Evolutionary conservation across 1,140 invertebrate species (phyloP), one percentile per base, ranked within the genome.

Genomic region (Araneus ventricosus): DNA sequence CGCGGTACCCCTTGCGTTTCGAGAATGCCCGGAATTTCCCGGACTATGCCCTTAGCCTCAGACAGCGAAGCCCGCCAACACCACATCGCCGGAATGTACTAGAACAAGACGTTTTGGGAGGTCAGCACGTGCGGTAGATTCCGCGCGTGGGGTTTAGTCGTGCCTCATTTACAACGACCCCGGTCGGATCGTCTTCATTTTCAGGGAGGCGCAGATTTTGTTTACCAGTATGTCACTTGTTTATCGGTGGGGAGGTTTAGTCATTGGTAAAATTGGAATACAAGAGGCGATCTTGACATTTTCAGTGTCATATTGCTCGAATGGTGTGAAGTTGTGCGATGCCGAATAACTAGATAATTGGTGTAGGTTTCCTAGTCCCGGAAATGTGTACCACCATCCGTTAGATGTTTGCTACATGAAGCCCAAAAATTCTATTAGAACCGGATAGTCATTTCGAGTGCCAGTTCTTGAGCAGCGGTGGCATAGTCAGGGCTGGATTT

Each of bases 31-130:
- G 70, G 70, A 75, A 75, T 75, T 52, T 52, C 45, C 45, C 10
- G 45, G 17, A 14, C 10, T 14, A 14, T 17, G n/a, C 30, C 70
- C 14, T 34, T 27, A 22, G 10, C n/a, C n/a, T 5, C n/a, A 67
- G 63, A n/a, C 27, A 67, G 4, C 20, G 20, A 34, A 17, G 14
- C 10, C 30, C 30, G 20, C 30, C 27, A 75, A 4, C 30, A 5
- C 14, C 3, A 37, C 30, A 22, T 37, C 0, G 34, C 2, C 39
- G 80, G 80, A 41, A 84, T 84, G 39, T 52, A 8, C 20, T 84
- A 39, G 5, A 39, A 84, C 45, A 84, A 84, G 45, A 52, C 80
- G 80, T 84, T 45, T 52, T 84, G 80, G 80, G 80, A 52, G 80
- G 80, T 84, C 80, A 41, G 27, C 80, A 84, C 80, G 80, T 84